phyloP scores from a whole-genome alignment of 2,888 invertebrate species.

The Amphipoea lucens region DNA sequence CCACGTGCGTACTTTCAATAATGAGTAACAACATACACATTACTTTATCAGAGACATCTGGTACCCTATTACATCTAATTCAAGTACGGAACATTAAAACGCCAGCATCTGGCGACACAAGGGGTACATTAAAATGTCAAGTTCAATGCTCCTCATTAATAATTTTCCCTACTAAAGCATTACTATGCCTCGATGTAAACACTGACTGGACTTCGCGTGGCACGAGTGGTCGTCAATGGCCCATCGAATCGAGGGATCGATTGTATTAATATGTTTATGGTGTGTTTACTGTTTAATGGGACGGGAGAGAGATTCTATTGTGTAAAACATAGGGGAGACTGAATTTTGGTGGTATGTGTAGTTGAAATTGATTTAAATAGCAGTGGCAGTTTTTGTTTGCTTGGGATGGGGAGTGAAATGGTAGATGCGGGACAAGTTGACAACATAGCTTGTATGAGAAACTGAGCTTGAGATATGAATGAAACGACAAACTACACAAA shows the following conservation, averaged over 20 bases:
- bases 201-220: conserved; percentile 53
- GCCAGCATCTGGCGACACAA: conserved; percentile 62
- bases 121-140: conserved; percentile 63
- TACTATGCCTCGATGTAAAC: conserved; percentile 53
- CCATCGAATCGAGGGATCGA: conserved; percentile 42
- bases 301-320: conserved; percentile 67
- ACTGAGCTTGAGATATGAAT: neutral
- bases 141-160: conserved; percentile 68
- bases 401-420: neutral
- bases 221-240: conserved; percentile 26
- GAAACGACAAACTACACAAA: neutral
- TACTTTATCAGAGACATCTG: conserved; percentile 42
- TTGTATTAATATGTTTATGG: conserved; percentile 63
- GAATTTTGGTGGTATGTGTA: conserved; percentile 27
- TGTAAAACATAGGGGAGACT: conserved; percentile 56
- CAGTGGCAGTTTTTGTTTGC: conserved; percentile 3
- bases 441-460: neutral
- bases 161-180: conserved; percentile 49
- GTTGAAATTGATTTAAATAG: conserved; percentile 51
- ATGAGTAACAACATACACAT: conserved; percentile 9
- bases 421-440: neutral
- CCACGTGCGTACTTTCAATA: conserved; percentile 2
- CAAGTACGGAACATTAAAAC: conserved; percentile 46
- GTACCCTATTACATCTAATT: conserved; percentile 42
- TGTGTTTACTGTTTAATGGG: conserved; percentile 65